A percentile compares a stretch with the other conserved stretches of the same genome.
These are phyloP conservation scores for Hydrozoanthus gracilis DNA, from an alignment of 92 coral and sea anemone genomes.

Conservation along the genomic window DNA sequence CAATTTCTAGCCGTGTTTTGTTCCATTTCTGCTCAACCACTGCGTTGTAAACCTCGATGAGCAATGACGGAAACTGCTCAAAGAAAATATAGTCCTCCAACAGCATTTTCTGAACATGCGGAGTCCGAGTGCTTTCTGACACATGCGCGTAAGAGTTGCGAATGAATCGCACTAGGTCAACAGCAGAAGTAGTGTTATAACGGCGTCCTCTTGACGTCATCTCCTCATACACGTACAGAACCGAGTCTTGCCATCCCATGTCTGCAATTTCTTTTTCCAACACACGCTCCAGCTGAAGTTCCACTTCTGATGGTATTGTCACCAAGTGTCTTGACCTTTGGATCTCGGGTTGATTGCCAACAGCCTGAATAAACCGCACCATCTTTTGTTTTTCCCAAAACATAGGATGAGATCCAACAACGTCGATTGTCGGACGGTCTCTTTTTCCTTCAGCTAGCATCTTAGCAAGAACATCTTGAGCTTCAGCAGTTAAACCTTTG, in stretches of 20 bases:
- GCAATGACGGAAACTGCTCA: slow-evolving; percentile 54
- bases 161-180: slow-evolving; percentile 61
- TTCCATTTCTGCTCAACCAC: slow-evolving; percentile 56
- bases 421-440: slow-evolving; percentile 10
- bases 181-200: slow-evolving; percentile 54
- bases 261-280: slow-evolving; percentile 15
- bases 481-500: slow-evolving; percentile 1
- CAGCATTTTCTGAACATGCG: slow-evolving; percentile 18
- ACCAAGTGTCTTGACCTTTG: slow-evolving; percentile 12
- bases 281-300: neutral
- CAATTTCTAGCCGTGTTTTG: slow-evolving; percentile 6
- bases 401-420: neutral
- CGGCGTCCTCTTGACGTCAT: slow-evolving; percentile 32
- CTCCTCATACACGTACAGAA: slow-evolving; percentile 25
- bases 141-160: slow-evolving; percentile 61
- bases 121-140: slow-evolving; percentile 39
- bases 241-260: neutral
- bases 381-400: slow-evolving; percentile 37
- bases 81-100: slow-evolving; percentile 50
- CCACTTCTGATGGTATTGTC: neutral
- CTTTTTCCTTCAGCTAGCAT: neutral
- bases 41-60: slow-evolving; percentile 64
- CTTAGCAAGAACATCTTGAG: neutral
- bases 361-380: slow-evolving; percentile 28
- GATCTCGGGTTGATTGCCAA: slow-evolving; percentile 41